These are phyloP conservation scores for Amphimallon solstitiale DNA, from an alignment of 2,888 invertebrate genomes.

Conservation along the genomic window DNA sequence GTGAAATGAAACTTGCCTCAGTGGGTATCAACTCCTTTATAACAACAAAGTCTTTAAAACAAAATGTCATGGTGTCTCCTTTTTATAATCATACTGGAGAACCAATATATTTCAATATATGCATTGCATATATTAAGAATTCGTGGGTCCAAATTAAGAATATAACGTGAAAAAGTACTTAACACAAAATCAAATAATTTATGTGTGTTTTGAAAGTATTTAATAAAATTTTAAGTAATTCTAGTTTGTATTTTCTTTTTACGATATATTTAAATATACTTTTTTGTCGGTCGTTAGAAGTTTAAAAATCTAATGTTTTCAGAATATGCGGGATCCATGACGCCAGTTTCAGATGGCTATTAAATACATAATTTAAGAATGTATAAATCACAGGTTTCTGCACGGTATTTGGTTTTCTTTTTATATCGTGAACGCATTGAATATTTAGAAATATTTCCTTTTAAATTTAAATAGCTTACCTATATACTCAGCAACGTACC, in stretches of 20 bases:
- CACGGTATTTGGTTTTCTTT: constrained; percentile 55
- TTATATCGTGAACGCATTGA: constrained; percentile 28
- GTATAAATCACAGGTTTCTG: constrained; percentile 41
- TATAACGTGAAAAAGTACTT: neutral
- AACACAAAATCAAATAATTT: constrained; percentile 5
- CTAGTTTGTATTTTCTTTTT: constrained; percentile 24
- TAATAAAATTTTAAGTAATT: constrained; percentile 27
- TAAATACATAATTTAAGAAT: constrained; percentile 49
- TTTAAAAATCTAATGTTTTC: constrained; percentile 52
- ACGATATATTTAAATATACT: neutral
- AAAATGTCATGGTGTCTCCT: neutral
- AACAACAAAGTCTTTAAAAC: neutral
- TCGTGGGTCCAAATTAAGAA: constrained; percentile 25
- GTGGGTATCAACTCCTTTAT: neutral
- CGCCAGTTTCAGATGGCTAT: constrained; percentile 60
- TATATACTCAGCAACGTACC: too few relatives aligned
- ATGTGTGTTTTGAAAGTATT: constrained; percentile 19
- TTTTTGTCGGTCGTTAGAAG: constrained; percentile 5
- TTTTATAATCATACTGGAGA: neutral
- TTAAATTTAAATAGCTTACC: neutral
- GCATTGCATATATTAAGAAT: neutral
- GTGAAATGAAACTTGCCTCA: too few relatives aligned
- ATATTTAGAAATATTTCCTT: constrained; percentile 14
- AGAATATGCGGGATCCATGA: constrained; percentile 64
- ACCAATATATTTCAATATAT: neutral